Percentiles rank a stretch among this genome's conserved stretches.
These are phyloP conservation scores for Pecten maximus DNA, from an alignment of 2,888 invertebrate genomes.

Conservation along the genomic window DNA sequence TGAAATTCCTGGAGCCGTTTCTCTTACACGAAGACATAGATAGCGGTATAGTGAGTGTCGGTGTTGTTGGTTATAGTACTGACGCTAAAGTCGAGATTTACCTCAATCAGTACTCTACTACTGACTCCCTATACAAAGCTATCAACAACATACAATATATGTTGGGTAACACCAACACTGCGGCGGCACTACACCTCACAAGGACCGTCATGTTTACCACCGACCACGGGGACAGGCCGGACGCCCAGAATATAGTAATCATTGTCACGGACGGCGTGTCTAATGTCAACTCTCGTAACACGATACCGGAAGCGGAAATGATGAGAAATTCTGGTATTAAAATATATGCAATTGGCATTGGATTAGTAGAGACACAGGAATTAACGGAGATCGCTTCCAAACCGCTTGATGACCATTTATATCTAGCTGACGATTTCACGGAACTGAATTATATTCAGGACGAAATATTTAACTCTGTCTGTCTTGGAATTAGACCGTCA, in stretches of 20 bases:
- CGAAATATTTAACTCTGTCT: constrained; percentile 50
- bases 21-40: constrained; percentile 62
- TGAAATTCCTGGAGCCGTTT: constrained; percentile 68
- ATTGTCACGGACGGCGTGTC: constrained; percentile 74
- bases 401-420: constrained; percentile 62
- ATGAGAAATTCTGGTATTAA: constrained; percentile 61
- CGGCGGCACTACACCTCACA: constrained; percentile 63
- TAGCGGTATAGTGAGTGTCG: constrained; percentile 59
- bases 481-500: not conserved
- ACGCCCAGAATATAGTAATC: constrained; percentile 66
- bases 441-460: constrained; percentile 53
- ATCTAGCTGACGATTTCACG: constrained; percentile 62
- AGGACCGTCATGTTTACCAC: constrained; percentile 64
- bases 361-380: constrained; percentile 62
- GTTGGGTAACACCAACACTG: constrained; percentile 71
- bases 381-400: constrained; percentile 69
- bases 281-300: constrained; percentile 64
- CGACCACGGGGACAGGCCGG: constrained; percentile 65
- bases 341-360: constrained; percentile 74
- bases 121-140: constrained; percentile 61
- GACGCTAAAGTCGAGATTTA: constrained; percentile 67
- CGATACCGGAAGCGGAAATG: constrained; percentile 57
- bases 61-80: constrained; percentile 68
- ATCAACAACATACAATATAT: constrained; percentile 64
- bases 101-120: constrained; percentile 64